These are phyloP conservation scores for Zaprionus gabonicus DNA, from an alignment of 1,140 invertebrate species.

Conservation along the genomic window DNA sequence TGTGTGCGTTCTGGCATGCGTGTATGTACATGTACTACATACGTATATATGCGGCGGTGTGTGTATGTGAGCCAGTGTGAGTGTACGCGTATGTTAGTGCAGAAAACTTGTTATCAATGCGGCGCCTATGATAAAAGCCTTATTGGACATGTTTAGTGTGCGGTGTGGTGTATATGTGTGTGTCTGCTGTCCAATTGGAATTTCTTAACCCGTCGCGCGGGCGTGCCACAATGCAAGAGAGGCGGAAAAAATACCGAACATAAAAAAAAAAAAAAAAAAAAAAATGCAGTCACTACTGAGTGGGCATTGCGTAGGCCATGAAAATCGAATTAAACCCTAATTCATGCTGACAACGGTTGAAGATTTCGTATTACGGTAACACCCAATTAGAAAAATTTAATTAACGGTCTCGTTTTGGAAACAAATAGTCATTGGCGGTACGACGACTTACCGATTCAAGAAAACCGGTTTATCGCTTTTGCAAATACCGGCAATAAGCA, in stretches of 20 bases:
- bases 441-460: not conserved
- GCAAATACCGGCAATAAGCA: not conserved
- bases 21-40: conserved; percentile 49
- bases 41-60: conserved; percentile 26
- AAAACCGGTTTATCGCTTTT: not conserved
- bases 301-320: conserved; percentile 42
- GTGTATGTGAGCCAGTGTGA: conserved; percentile 48
- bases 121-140: conserved; percentile 79
- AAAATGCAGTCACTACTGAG: conserved; percentile 11
- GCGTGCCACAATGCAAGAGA: conserved; percentile 23
- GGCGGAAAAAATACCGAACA: conserved; percentile 23
- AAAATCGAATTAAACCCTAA: conserved; percentile 19
- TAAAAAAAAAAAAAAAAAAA: conserved; percentile 42
- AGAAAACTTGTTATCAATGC: conserved; percentile 82
- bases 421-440: not conserved
- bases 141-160: conserved; percentile 71
- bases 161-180: conserved; percentile 14
- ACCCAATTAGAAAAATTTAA: conserved; percentile 18
- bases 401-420: not conserved
- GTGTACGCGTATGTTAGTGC: conserved; percentile 56
- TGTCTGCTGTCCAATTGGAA: conserved; percentile 62
- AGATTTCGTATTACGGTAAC: conserved; percentile 9
- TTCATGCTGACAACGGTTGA: conserved; percentile 13
- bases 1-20: conserved; percentile 58
- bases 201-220: conserved; percentile 42